phyloP scores from a whole-genome alignment of 2,113 vertebrate species.

The Zosterops borbonicus region DNA sequence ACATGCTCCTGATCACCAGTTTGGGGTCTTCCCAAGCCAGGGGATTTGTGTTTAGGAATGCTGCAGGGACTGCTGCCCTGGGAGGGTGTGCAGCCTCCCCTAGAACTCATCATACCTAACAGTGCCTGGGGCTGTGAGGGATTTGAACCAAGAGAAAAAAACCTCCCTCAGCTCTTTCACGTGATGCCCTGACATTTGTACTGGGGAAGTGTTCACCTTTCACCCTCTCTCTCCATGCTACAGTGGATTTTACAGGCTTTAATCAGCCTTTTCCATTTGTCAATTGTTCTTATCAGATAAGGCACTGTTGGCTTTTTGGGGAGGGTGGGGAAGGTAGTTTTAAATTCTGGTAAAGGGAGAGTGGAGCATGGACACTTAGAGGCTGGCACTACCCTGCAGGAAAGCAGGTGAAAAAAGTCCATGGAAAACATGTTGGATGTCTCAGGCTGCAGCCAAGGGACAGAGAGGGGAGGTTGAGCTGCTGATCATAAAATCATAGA shows the following conservation, averaged over 20 bases:
- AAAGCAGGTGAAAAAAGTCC: too few relatives aligned
- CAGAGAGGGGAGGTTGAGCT: background rate
- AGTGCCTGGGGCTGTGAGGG: background rate
- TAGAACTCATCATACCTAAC: accelerated
- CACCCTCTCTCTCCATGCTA: background rate
- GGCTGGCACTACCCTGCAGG: background rate
- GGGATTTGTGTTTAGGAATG: background rate
- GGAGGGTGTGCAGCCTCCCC: background rate
- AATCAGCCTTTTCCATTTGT: background rate
- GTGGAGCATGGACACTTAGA: accelerated
- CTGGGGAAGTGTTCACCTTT: background rate
- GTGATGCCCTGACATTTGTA: background rate
- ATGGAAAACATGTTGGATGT: background rate
- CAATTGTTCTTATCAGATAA: background rate
- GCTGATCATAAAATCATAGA: background rate
- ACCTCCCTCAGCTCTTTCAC: background rate
- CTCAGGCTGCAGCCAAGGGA: background rate
- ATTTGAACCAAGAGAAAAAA: background rate
- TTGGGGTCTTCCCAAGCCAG: background rate
- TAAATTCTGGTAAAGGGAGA: accelerated
- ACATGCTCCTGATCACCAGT: accelerated
- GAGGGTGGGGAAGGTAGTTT: background rate
- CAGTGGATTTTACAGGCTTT: background rate
- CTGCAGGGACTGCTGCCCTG: background rate
- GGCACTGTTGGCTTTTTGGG: background rate